Evolutionary conservation across 2,888 invertebrate genomes (phyloP), one percentile per base, ranked within the genome.

Genomic region (Clunio marinus): DNA sequence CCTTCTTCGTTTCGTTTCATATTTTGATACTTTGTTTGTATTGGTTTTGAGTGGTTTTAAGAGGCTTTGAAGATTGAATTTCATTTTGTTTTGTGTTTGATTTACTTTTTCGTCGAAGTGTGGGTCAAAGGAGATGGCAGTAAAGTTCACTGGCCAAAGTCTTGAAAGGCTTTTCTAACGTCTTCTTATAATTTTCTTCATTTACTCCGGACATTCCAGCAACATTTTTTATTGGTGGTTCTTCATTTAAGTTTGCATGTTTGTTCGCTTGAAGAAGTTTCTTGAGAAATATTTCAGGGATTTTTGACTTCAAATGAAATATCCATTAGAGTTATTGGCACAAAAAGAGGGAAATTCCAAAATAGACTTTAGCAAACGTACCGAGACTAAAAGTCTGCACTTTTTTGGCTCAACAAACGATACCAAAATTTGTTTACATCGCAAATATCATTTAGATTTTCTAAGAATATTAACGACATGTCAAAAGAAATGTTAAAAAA

Each of bases 101-200:
- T 51, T n/a, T n/a, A n/a, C n/a, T 51, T 51, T 22, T 17, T 51
- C 17, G 17, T 17, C 51, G 51, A 51, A 22, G 15, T 20, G 17
- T 17, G 22, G 22, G 51, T 51, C 22, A 51, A 4, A 51, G 20
- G 17, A 5, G 17, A 15, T 51, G 51, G 22, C 10, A 32, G 41
- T 20, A 51, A 51, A 17, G 51, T 51, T 51, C 51, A 51, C n/a
- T 51, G 51, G 22, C 17, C 51, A 51, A 8, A n/a, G n/a, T 51
- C 51, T 51, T 32, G 32, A 8, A 10, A 41, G 15, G 41, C 10
- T 32, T 5, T 45, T 45, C 45, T 32, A 22, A 8, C 51, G n/a
- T 51, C 22, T 51, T 51, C 17, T 51, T 51, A 7, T 5, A 10
- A 51, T 22, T 20, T 51, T 4, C 51, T 17, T 51, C 51, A 17